Conservation (phyloP, 2,888 invertebrate genomes). For the Pocota personata region DNA sequence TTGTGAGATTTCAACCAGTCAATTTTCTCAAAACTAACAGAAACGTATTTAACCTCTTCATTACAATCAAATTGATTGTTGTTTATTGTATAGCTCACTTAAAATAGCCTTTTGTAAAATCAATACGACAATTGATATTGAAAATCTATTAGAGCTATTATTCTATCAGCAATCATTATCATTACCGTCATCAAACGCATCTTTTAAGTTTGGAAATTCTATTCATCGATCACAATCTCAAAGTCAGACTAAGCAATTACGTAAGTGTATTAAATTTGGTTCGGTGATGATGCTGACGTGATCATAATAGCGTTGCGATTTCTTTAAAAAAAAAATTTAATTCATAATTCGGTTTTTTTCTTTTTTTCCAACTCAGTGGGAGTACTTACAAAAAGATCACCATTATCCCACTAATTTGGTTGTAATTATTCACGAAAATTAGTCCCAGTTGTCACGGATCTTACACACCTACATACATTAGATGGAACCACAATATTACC, state of each 20-base stretch:
- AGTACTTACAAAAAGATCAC: constrained; percentile 1
- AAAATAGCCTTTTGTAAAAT: no score
- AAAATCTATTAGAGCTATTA: neutral
- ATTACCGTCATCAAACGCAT: neutral
- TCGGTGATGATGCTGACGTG: constrained; percentile 8
- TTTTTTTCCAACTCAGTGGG: constrained; percentile 14
- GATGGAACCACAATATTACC: neutral
- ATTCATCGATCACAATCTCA: neutral
- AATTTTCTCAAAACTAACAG: no score
- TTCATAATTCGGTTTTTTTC: neutral
- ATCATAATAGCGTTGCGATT: neutral
- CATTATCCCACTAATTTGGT: neutral
- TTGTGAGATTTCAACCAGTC: no score
- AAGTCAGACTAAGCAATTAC: constrained; percentile 8
- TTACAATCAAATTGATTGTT: no score
- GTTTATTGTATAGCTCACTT: no score
- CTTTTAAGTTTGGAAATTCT: neutral
- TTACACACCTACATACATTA: neutral
- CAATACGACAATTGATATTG: neutral
- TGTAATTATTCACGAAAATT: constrained; percentile 30
- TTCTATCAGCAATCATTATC: neutral
- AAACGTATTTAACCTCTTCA: no score
- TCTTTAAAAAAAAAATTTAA: no score
- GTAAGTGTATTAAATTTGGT: constrained; percentile 9
- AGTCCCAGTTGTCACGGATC: neutral